Percentiles rank a stretch among this genome's conserved stretches.
These are phyloP conservation scores for Pollenia angustigena DNA, from an alignment of 2,888 invertebrate genomes.

Conservation along the genomic window DNA sequence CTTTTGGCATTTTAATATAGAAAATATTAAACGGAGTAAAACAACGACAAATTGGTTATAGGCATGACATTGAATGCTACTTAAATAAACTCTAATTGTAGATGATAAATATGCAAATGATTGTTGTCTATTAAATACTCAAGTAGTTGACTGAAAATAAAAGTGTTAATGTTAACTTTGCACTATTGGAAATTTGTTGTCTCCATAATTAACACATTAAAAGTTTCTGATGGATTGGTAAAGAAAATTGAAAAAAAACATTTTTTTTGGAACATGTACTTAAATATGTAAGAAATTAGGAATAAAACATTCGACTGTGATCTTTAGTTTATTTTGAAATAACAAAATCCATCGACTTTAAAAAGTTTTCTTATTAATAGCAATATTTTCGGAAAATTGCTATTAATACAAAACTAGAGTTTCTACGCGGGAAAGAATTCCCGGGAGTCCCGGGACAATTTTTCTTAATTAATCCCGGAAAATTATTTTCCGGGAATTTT, in stretches of 20 bases:
- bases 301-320: not conserved
- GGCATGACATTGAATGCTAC: slow-evolving; percentile 34
- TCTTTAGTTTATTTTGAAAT: too few species aligned
- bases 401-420: too few species aligned
- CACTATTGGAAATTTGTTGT: not conserved
- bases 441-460: too few species aligned
- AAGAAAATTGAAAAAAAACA: not conserved
- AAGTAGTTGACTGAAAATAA: slow-evolving; percentile 23
- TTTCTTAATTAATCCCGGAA: too few species aligned
- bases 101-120: slow-evolving; percentile 24
- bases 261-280: too few species aligned
- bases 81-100: slow-evolving; percentile 54
- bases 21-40: slow-evolving; percentile 32
- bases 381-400: too few species aligned
- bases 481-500: too few species aligned
- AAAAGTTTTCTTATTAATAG: too few species aligned
- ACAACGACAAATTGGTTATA: slow-evolving; percentile 41
- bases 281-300: not conserved
- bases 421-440: too few species aligned
- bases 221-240: not conserved
- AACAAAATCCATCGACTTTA: too few species aligned
- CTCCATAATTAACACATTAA: not conserved
- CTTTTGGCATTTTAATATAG: slow-evolving; percentile 30
- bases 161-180: slow-evolving; percentile 50
- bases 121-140: slow-evolving; percentile 7